Evolutionary conservation across 2,797 vertebrate genomes (phyloP).

Genomic region (Amniataba percoides): DNA sequence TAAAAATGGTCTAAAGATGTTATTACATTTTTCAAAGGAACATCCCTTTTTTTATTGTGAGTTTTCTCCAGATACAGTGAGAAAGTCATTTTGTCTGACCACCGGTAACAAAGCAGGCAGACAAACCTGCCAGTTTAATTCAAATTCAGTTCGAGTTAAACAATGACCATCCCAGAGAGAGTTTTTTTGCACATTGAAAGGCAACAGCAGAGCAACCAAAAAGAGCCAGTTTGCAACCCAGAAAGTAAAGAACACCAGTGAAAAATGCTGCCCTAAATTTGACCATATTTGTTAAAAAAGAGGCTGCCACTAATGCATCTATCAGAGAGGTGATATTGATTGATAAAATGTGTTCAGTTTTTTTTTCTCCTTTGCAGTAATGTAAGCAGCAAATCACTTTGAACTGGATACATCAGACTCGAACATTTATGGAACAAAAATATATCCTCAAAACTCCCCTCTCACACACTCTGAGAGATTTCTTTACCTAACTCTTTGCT

Average conservation of each 20-base stretch:
- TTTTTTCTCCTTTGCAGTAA: not conserved
- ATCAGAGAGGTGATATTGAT: not conserved
- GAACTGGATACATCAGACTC: not conserved
- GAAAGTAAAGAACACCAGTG: not conserved
- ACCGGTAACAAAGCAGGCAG: not conserved
- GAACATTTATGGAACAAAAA: not conserved
- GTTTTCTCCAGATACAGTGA: not conserved
- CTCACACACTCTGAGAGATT: not conserved
- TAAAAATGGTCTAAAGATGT: not conserved
- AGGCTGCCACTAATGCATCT: not conserved
- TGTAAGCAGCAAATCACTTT: not conserved
- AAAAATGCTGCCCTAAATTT: not conserved
- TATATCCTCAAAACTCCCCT: not conserved
- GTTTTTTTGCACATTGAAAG: not conserved
- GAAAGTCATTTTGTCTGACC: not conserved
- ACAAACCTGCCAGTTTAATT: not conserved
- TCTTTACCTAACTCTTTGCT: not conserved
- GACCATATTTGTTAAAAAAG: not conserved
- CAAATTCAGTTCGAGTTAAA: not conserved
- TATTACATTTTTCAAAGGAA: not conserved
- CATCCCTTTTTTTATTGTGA: not conserved
- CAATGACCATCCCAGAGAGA: not conserved
- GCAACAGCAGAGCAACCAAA: not conserved
- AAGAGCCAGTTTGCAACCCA: not conserved
- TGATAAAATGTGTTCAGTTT: not conserved